phyloP scores from a whole-genome alignment of 1,140 invertebrate genomes.

The Oedothorax gibbosus region DNA sequence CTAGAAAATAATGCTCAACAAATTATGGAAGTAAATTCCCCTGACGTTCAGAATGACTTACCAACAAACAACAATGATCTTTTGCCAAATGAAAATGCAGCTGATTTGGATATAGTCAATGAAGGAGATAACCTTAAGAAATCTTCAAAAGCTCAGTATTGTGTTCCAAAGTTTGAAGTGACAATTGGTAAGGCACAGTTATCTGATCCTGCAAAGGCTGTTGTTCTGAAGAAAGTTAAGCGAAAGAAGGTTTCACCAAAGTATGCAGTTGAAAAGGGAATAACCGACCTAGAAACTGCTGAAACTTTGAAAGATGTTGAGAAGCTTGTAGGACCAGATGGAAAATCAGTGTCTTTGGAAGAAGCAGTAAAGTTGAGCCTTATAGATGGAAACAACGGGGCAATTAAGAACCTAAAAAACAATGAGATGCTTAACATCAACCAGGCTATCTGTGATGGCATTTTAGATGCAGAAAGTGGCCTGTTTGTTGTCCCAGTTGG shows the following conservation, averaged over 20 bases:
- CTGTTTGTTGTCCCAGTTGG: slow-evolving; percentile 84
- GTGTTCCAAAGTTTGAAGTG: slow-evolving; percentile 78
- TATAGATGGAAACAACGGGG: slow-evolving; percentile 81
- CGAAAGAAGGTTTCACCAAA: slow-evolving; percentile 77
- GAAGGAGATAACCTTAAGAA: slow-evolving; percentile 12
- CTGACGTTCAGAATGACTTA: background rate
- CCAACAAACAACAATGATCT: background rate
- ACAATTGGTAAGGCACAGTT: slow-evolving; percentile 74
- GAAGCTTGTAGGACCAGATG: slow-evolving; percentile 73
- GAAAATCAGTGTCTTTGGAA: slow-evolving; percentile 74
- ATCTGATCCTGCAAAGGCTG: slow-evolving; percentile 73
- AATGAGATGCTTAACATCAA: slow-evolving; percentile 83
- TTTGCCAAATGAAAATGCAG: background rate
- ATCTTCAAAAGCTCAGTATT: slow-evolving; percentile 37
- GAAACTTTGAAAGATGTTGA: slow-evolving; percentile 75
- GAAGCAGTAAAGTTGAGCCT: slow-evolving; percentile 82
- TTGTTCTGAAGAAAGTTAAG: slow-evolving; percentile 82
- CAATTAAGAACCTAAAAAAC: slow-evolving; percentile 84
- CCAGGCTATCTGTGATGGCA: slow-evolving; percentile 85
- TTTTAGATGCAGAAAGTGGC: slow-evolving; percentile 83
- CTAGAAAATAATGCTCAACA: slow-evolving; percentile 17
- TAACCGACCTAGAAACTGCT: slow-evolving; percentile 81
- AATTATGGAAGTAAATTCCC: slow-evolving; percentile 22
- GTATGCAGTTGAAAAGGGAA: slow-evolving; percentile 79
- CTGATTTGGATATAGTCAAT: slow-evolving; percentile 16